phyloP scores from a whole-genome alignment of 1,140 invertebrate species.

The Probaryconus sp. region DNA sequence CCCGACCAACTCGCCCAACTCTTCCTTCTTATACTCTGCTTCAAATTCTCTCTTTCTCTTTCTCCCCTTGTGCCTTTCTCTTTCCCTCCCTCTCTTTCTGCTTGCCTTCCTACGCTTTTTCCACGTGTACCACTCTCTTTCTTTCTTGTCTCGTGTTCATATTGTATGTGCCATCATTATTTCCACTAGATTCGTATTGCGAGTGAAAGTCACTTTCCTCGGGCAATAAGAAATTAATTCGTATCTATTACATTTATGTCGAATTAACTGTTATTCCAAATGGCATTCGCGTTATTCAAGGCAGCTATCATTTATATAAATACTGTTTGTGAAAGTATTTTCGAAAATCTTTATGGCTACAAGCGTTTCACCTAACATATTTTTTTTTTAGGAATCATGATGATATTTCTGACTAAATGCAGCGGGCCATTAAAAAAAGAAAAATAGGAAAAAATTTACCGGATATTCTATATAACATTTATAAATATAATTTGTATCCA shows the following conservation, averaged over 20 bases:
- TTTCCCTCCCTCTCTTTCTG: constrained; percentile 1
- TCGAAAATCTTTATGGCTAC: neutral
- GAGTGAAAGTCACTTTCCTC: constrained; percentile 50
- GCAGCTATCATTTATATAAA: neutral
- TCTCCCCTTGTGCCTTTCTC: neutral
- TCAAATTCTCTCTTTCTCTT: constrained; percentile 7
- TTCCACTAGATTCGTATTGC: constrained; percentile 67
- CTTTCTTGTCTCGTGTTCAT: constrained; percentile 45
- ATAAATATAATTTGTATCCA: too few relatives aligned
- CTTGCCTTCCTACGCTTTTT: constrained; percentile 35
- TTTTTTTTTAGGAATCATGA: constrained; percentile 4
- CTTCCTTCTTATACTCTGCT: constrained; percentile 24
- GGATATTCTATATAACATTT: too few relatives aligned
- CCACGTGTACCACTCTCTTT: constrained; percentile 28
- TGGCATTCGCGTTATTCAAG: constrained; percentile 16
- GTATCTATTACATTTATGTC: constrained; percentile 22
- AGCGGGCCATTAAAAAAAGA: too few relatives aligned
- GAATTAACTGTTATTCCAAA: constrained; percentile 18
- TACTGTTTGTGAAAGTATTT: neutral
- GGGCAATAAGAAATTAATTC: constrained; percentile 41
- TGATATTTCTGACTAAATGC: neutral
- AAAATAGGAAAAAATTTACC: neutral
- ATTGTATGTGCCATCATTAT: constrained; percentile 70
- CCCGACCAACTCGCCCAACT: constrained; percentile 9
- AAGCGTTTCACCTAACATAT: neutral